Percentiles rank a stretch among this genome's conserved stretches.
phyloP scores from a whole-genome alignment of 2,113 vertebrate species.

The Salminus brasiliensis region DNA sequence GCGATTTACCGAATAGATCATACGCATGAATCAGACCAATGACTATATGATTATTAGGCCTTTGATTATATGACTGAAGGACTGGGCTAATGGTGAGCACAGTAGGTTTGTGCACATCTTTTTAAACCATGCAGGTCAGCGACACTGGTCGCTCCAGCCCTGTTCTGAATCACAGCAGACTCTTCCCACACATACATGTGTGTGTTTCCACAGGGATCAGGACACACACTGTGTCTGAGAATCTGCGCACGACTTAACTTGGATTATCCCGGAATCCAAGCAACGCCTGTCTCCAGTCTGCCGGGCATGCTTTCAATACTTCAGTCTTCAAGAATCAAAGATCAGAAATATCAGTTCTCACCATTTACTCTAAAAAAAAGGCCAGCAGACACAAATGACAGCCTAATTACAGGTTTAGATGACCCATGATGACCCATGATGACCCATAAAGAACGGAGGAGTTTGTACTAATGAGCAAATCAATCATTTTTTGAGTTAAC shows the following conservation, averaged over 20 bases:
- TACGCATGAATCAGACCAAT: no score
- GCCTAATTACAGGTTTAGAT: not conserved
- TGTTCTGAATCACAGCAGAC: not conserved
- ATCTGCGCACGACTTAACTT: conserved; percentile 13
- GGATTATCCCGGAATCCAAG: conserved; percentile 20
- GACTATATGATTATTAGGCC: no score
- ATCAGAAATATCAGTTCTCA: not conserved
- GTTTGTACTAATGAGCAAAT: not conserved
- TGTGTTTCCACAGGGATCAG: conserved; percentile 8
- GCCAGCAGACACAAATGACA: not conserved
- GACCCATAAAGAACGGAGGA: not conserved
- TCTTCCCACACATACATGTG: not conserved
- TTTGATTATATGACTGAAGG: no score
- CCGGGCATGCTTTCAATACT: conserved; percentile 2
- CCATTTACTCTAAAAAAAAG: not conserved
- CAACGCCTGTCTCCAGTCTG: conserved; percentile 12
- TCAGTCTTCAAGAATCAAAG: no score
- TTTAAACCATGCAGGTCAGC: not conserved
- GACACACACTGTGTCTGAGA: conserved; percentile 2
- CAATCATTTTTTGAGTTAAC: no score
- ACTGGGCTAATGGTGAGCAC: no score
- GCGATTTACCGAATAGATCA: no score
- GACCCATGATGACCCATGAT: not conserved
- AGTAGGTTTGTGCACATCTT: not conserved
- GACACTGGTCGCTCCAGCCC: not conserved